Conservation (phyloP, 2,797 vertebrate species). For the Catharus ustulatus region DNA sequence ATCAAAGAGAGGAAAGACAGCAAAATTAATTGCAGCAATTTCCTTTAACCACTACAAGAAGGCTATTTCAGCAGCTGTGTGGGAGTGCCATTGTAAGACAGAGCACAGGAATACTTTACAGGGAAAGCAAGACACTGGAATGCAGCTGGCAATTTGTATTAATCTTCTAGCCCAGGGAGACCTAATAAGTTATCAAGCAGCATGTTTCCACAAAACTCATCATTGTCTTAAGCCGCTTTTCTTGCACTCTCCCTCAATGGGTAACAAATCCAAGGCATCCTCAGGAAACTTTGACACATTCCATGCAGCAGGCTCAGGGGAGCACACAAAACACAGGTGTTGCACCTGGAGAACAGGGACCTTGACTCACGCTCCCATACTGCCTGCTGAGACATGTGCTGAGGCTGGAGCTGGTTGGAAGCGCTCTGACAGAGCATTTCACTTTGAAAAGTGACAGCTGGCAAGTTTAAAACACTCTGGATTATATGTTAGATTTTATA, state of each 20-base stretch:
- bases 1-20: constrained; percentile 71
- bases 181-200: constrained; percentile 15
- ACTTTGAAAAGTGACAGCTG: neutral
- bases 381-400: neutral
- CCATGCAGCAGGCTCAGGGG: neutral
- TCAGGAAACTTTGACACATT: neutral
- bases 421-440: neutral
- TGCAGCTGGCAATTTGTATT: constrained; percentile 54
- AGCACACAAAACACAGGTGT: neutral
- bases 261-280: neutral
- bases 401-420: neutral
- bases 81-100: constrained; percentile 67
- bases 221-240: neutral
- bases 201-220: constrained; percentile 40
- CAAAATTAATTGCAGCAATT: constrained; percentile 76
- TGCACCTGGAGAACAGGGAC: neutral
- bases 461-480: neutral
- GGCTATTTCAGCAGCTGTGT: constrained; percentile 63
- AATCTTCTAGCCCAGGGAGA: constrained; percentile 52
- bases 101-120: constrained; percentile 59
- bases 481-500: neutral
- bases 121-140: constrained; percentile 54
- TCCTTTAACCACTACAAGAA: constrained; percentile 67
- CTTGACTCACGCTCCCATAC: neutral
- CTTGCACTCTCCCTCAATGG: neutral